phyloP scores from a whole-genome alignment of 2,888 invertebrate genomes.

The Acanthosoma haemorrhoidale region DNA sequence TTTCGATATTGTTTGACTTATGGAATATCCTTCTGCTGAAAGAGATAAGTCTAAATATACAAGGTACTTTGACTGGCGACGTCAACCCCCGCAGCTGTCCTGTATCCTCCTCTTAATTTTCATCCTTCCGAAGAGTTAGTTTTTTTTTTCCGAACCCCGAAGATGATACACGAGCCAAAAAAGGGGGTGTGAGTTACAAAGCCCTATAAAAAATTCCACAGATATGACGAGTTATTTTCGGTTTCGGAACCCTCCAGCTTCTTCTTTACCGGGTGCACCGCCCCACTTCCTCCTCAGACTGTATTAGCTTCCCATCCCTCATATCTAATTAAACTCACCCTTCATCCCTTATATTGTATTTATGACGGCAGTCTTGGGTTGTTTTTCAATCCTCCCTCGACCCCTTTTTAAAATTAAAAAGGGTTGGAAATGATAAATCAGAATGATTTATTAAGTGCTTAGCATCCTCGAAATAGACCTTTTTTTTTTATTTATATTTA shows the following conservation, averaged over 20 bases:
- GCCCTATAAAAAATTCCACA: background rate
- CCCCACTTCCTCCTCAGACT: background rate
- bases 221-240: background rate
- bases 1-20: background rate
- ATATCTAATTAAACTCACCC: conserved; percentile 3
- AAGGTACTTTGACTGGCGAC: background rate
- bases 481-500: too few species aligned
- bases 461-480: too few species aligned
- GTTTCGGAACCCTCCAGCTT: background rate
- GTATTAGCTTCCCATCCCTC: conserved; percentile 3
- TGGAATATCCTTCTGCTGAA: background rate
- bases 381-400: conserved; percentile 1
- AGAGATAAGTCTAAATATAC: background rate
- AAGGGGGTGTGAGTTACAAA: conserved; percentile 10
- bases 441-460: background rate
- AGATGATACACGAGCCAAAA: background rate
- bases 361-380: background rate
- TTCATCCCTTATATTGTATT: conserved; percentile 1
- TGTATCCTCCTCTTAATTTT: background rate
- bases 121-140: background rate
- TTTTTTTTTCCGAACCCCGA: background rate
- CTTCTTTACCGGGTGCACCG: background rate
- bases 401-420: too few species aligned
- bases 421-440: background rate
- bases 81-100: conserved; percentile 14